Conservation (phyloP, 1,140 invertebrate genomes). For the Euura saliciscinereae region DNA sequence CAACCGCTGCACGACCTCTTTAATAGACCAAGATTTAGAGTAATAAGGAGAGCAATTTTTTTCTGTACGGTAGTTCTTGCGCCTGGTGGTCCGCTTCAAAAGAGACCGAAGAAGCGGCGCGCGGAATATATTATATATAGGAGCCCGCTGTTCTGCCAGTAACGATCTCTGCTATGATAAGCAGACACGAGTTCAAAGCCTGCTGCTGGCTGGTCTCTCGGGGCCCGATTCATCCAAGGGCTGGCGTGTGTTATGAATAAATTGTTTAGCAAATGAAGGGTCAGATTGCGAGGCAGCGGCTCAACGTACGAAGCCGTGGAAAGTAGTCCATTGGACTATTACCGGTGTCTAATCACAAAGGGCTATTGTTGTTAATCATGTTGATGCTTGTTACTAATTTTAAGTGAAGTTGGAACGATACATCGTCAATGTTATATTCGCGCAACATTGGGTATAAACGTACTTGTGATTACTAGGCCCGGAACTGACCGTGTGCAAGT, state of each 20-base stretch:
- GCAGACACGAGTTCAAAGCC: not conserved
- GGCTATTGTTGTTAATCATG: too few species aligned
- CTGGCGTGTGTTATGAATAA: not conserved
- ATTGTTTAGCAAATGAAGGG: slow-evolving; percentile 7
- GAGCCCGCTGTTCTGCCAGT: not conserved
- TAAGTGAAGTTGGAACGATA: too few species aligned
- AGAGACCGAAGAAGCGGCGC: not conserved
- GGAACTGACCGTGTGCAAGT: too few species aligned
- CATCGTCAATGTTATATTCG: too few species aligned
- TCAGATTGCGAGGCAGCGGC: not conserved
- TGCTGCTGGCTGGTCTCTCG: not conserved
- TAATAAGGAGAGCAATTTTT: too few species aligned
- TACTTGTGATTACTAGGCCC: too few species aligned
- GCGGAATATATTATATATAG: not conserved
- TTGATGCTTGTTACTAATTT: too few species aligned
- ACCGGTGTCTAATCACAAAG: not conserved
- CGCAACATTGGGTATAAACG: too few species aligned
- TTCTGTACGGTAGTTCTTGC: not conserved
- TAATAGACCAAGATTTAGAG: not conserved
- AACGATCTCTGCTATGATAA: slow-evolving; percentile 3
- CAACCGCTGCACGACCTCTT: not conserved
- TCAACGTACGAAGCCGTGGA: not conserved
- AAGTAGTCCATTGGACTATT: not conserved
- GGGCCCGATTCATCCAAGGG: slow-evolving; percentile 1
- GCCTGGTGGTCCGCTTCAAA: not conserved